Conservation (phyloP, 92 coral and sea anemone species). For the Porites rus region DNA sequence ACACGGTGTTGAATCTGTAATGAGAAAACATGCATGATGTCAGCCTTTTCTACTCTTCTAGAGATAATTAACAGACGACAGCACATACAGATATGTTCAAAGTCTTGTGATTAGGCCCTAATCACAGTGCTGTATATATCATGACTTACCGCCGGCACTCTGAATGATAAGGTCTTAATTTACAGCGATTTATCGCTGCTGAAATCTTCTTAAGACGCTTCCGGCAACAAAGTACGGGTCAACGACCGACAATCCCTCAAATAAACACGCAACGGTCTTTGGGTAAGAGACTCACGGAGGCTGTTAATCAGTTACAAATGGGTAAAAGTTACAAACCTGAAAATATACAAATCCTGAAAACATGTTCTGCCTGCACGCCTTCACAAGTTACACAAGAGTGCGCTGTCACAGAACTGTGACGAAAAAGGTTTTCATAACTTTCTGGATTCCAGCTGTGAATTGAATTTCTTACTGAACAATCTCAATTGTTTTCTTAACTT, state of each 20-base stretch:
- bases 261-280: neutral
- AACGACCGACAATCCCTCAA: conserved; percentile 1
- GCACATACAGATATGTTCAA: neutral
- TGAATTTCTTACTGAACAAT: neutral
- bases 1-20: neutral
- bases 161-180: conserved; percentile 28
- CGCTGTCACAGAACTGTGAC: neutral
- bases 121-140: neutral
- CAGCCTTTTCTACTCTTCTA: neutral
- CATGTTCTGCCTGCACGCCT: neutral
- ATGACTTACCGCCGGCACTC: neutral
- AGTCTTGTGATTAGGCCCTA: neutral
- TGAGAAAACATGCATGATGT: neutral
- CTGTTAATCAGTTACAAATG: neutral
- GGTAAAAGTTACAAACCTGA: neutral
- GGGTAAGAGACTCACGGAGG: neutral
- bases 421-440: neutral
- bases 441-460: conserved; percentile 29
- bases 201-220: conserved; percentile 29
- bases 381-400: neutral
- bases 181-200: conserved; percentile 34
- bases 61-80: conserved; percentile 25
- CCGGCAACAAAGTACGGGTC: conserved; percentile 35
- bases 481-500: neutral
- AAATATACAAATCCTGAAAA: neutral